Evolutionary conservation across 2,888 invertebrate genomes (phyloP).

Genomic region (Ormyrus pomaceus): DNA sequence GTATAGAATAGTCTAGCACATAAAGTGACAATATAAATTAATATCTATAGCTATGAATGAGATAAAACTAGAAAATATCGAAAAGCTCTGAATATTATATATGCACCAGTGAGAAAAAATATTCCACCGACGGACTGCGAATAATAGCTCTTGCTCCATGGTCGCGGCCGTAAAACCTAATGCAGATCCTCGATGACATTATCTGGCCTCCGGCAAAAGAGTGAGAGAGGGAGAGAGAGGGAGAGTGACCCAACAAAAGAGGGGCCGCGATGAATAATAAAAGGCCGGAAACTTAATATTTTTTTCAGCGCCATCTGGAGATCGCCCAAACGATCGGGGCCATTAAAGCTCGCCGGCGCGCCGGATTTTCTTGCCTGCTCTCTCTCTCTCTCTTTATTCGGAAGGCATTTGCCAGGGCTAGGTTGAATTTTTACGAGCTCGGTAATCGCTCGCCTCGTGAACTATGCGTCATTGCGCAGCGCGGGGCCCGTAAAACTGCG

Average conservation of each 20-base stretch:
- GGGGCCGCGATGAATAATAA: not conserved
- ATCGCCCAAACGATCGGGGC: conserved; percentile 34
- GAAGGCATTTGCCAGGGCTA: conserved; percentile 9
- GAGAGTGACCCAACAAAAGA: not conserved
- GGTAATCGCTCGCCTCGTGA: conserved; percentile 45
- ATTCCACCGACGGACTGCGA: too few species aligned
- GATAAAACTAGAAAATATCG: too few species aligned
- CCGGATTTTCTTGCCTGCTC: not conserved
- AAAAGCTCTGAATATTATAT: too few species aligned
- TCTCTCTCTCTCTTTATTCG: conserved; percentile 5
- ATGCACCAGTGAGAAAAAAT: too few species aligned
- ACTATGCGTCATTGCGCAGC: conserved; percentile 17
- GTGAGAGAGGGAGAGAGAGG: too few species aligned
- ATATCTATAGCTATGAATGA: too few species aligned
- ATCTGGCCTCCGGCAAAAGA: too few species aligned
- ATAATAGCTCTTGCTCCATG: too few species aligned
- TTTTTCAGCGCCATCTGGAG: conserved; percentile 24
- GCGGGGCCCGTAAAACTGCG: conserved; percentile 34
- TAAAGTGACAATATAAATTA: too few species aligned
- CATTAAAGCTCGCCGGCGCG: conserved; percentile 21
- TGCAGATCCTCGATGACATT: too few species aligned
- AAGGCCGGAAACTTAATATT: conserved; percentile 15
- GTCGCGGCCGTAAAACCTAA: too few species aligned
- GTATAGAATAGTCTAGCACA: too few species aligned
- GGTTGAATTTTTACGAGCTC: conserved; percentile 53